Base-by-base conservation (phyloP, 1,140 invertebrate genomes). In the Drosophila dunni region DNA sequence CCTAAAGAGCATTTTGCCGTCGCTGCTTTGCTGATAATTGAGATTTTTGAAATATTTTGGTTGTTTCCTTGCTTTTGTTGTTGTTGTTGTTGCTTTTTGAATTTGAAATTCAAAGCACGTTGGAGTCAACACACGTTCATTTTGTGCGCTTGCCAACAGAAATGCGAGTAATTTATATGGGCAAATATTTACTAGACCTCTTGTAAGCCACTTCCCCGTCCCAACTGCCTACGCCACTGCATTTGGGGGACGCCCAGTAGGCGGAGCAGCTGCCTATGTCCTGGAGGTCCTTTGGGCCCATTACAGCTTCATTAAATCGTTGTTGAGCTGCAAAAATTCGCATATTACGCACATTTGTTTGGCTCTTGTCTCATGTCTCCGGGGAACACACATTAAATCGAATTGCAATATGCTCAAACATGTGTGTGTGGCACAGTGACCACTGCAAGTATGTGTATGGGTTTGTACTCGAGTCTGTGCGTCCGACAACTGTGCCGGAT, bases 121-220 rank as follows among this genome's bases (percentile, higher is more conserved):
- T 75, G 50, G 50, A 57, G 53, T 53, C 60, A 75, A 65, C 66
- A 65, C 78, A 70, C 65, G 45, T 62, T 44, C 63, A 60, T 29
- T 29, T 29, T 4, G 1, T 70, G 66, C 68, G 62, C 75, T 64
- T 51, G 61, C 45, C 80, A 36, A 20, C 64, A 85, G 79, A 76
- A 79, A 86, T 88, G 79, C 75, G 64, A 83, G 83, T 79, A 86
- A 86, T 86, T 86, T 86, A 88, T 82, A 88, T 86, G 72, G 76
- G 72, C 66, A 86, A 88, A 86, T 86, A 86, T 86, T 86, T 86
- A 79, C 68, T 60, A 70, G 71, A 64, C 65, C 84, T 50, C 17
- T 20, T 20, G 17, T 20, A 20, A 2, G 17, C 0, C 17, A 20
- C 17, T 20, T 20, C 1, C 17, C 17, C 17, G 17, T 20, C 1